Conservation (phyloP, 2,797 vertebrate genomes). For the Anas bernieri region DNA sequence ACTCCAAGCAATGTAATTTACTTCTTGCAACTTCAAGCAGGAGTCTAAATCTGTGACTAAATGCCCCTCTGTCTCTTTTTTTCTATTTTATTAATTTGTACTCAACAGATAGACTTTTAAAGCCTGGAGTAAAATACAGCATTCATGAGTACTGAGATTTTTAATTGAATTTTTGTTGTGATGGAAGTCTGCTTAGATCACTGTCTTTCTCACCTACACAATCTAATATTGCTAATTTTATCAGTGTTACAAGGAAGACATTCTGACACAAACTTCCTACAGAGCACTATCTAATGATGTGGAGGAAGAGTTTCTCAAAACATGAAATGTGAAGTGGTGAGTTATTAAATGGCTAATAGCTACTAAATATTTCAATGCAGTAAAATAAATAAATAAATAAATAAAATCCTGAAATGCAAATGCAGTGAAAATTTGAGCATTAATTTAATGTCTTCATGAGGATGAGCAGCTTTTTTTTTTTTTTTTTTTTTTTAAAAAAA, state of each 20-base stretch:
- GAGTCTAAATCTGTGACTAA: background rate
- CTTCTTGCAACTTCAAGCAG: background rate
- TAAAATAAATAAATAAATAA: background rate
- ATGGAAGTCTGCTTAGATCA: background rate
- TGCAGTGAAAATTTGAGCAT: background rate
- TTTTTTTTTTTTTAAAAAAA: background rate
- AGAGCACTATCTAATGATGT: background rate
- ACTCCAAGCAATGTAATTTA: background rate
- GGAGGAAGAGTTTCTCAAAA: background rate
- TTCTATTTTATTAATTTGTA: background rate
- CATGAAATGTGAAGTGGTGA: background rate
- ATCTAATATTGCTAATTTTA: background rate
- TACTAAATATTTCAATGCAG: background rate
- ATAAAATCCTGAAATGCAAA: background rate
- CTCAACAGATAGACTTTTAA: background rate
- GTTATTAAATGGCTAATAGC: background rate
- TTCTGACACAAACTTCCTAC: background rate
- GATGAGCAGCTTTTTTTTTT: background rate
- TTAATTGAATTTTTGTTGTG: background rate
- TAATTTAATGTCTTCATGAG: background rate
- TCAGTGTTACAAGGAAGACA: background rate
- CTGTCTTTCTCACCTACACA: background rate
- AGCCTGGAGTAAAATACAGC: background rate
- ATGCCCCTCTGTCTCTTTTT: background rate
- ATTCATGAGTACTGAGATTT: accelerated